Evolutionary conservation across 2,797 vertebrate species (phyloP), one percentile per base, ranked within the genome.

Genomic region (Spatula clypeata): DNA sequence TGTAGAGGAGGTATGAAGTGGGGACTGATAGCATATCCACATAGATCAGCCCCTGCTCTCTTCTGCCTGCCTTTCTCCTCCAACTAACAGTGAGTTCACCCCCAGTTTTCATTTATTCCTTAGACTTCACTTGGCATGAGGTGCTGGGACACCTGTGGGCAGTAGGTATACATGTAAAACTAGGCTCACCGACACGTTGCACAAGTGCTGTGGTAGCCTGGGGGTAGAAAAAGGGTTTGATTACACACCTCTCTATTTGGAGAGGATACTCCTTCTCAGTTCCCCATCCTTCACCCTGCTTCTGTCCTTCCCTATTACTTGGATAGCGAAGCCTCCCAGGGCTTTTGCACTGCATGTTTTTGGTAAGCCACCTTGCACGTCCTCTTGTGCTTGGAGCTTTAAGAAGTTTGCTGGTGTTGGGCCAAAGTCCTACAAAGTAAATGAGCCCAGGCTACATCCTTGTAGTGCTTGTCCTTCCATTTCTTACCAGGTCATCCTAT

Each of bases 401-500:
- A 19, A 65, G 75, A 79, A 38, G 29, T 65, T 69, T 34, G 31
- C 76, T 89, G 64, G 38, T 67, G 11, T 58, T 0, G 1, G 70
- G 34, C 16, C 40, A 1, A 92, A 90, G 38, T 67, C 64, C 66
- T 81, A n/a, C 31, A 19, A 47, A 86, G 42, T 40, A 84, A 70
- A 47, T 62, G 51, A 93, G 62, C 5, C 1, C 3, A 18, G 32
- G 44, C 60, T 40, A 3, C 5, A 3, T 57, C 66, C 47, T 64
- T 84, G 32, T 34, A 90, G 60, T 77, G 51, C 65, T 44, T 79
- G 32, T 64, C n/a, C 84, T 95, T 88, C 73, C 40, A 4, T 79
- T 85, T 83, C 75, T 89, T 75, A 58, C 47, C 73, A 75, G 65
- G 36, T 60, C 93, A 75, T 66, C 82, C 73, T 94, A 24, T 42